These are phyloP conservation scores for Anguilla anguilla DNA, from an alignment of 2,797 vertebrate species.

Conservation along the genomic window DNA sequence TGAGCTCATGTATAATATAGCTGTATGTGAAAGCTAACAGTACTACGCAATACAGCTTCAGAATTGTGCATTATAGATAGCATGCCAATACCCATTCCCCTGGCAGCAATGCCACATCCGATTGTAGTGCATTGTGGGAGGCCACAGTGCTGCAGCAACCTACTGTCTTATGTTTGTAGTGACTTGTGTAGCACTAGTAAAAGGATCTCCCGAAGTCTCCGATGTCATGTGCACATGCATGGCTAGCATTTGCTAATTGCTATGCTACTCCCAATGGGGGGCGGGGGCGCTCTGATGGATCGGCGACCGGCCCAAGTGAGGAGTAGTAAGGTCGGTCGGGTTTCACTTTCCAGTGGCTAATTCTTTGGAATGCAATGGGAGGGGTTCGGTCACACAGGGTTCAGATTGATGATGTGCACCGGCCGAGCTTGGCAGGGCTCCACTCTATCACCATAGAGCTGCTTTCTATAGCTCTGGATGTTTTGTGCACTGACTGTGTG, in stretches of 20 bases:
- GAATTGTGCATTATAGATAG: not conserved
- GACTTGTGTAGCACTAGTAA: not conserved
- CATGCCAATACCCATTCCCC: not conserved
- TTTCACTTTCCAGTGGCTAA: conserved; percentile 55
- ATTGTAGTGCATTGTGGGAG: not conserved
- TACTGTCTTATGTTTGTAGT: not conserved
- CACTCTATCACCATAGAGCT: conserved; percentile 57
- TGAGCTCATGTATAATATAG: not conserved
- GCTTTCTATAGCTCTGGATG: conserved; percentile 26
- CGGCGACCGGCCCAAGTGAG: not conserved
- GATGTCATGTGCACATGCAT: not conserved
- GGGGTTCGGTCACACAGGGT: conserved; percentile 56
- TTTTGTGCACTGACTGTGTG: not conserved
- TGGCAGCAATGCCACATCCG: not conserved
- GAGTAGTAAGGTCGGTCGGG: conserved; percentile 25
- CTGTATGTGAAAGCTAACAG: not conserved
- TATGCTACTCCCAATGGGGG: not conserved
- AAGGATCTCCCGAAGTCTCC: not conserved
- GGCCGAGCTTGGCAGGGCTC: conserved; percentile 63
- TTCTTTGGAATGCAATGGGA: conserved; percentile 65
- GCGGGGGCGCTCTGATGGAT: not conserved
- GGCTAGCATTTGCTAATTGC: not conserved
- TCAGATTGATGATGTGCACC: conserved; percentile 71
- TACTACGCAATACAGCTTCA: not conserved
- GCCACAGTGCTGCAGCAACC: not conserved